Conservation (phyloP, 2,888 invertebrate species). For the Bombyx huttoni region DNA sequence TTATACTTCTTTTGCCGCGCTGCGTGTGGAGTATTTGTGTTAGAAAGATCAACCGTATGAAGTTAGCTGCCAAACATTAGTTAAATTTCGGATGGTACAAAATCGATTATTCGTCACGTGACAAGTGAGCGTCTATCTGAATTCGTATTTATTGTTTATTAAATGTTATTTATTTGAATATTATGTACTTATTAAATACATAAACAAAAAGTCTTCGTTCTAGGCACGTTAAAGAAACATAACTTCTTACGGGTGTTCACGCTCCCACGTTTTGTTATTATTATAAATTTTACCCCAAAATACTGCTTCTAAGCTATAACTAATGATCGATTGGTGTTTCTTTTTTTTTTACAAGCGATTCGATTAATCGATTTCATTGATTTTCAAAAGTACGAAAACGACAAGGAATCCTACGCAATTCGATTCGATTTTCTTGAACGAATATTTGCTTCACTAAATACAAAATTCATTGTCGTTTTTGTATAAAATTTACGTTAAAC, state of each 20-base stretch:
- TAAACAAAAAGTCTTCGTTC: neutral
- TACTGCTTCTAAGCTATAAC: constrained; percentile 56
- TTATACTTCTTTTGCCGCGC: neutral
- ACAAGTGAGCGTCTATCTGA: too few relatives aligned
- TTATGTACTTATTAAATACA: neutral
- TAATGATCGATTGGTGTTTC: constrained; percentile 42
- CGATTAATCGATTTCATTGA: constrained; percentile 34
- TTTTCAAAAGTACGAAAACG: constrained; percentile 33
- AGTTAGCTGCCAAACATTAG: too few relatives aligned
- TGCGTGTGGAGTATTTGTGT: neutral
- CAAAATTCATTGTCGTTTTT: constrained; percentile 40
- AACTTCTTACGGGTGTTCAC: neutral
- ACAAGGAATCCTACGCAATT: constrained; percentile 32
- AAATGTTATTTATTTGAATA: neutral
- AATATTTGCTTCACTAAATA: constrained; percentile 40
- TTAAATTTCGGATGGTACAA: too few relatives aligned
- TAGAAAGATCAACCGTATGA: too few relatives aligned
- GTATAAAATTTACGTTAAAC: constrained; percentile 29
- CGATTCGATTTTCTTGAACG: constrained; percentile 18
- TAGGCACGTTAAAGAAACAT: neutral
- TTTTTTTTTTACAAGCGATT: constrained; percentile 37
- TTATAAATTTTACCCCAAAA: constrained; percentile 46
- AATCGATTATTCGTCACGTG: too few relatives aligned
- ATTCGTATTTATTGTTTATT: too few relatives aligned
- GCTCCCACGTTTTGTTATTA: neutral